phyloP scores from a whole-genome alignment of 2,113 vertebrate species.

The Prionailurus bengalensis region DNA sequence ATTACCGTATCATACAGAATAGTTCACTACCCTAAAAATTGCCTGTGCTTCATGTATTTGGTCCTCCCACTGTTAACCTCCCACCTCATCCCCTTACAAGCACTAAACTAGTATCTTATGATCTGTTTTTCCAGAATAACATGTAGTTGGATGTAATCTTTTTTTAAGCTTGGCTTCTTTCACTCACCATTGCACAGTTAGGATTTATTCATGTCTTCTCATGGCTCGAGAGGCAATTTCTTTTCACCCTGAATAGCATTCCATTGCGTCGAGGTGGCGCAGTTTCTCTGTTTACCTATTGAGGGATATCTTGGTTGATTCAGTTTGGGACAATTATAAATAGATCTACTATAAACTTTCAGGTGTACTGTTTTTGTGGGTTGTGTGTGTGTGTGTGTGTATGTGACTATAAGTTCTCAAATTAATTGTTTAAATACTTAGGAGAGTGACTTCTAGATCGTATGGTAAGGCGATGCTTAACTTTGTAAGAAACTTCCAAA shows the following conservation, averaged over 20 bases:
- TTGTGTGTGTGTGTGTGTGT: neutral
- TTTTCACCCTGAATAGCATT: neutral
- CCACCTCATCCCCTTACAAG: neutral
- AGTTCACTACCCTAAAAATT: neutral
- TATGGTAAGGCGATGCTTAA: neutral
- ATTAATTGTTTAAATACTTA: neutral
- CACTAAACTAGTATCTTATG: neutral
- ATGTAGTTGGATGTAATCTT: neutral
- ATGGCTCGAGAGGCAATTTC: neutral
- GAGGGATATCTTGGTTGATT: neutral
- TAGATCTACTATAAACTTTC: neutral
- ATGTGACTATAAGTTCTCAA: neutral
- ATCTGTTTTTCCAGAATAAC: neutral
- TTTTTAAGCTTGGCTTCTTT: neutral
- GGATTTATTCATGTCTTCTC: neutral
- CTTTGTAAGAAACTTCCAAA: neutral
- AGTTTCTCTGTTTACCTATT: neutral
- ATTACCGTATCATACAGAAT: neutral
- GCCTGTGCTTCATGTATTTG: rapidly evolving
- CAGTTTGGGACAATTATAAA: neutral
- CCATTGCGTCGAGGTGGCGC: neutral
- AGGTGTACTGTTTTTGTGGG: neutral
- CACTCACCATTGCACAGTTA: neutral
- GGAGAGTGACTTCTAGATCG: neutral
- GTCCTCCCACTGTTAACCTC: neutral